A percentile compares a stretch with the other conserved stretches of the same genome.
Conservation (phyloP, 2,113 vertebrate species). For the Peromyscus maniculatus region DNA sequence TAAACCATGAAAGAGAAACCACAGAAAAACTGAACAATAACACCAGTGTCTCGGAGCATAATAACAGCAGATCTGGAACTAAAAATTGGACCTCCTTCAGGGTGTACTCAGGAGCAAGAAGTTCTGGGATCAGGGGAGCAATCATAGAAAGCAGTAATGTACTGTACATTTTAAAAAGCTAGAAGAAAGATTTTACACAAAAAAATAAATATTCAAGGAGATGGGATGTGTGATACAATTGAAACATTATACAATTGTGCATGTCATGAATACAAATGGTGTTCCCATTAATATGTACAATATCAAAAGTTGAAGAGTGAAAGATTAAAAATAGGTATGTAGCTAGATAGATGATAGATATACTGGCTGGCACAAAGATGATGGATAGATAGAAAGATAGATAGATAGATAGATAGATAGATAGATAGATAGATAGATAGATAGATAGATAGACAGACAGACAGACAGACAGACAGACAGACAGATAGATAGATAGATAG, state of each 20-base stretch:
- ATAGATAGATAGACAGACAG: not conserved
- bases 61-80: not conserved
- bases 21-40: slow-evolving; percentile 12
- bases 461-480: not conserved
- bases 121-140: not conserved
- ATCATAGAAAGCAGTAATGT: not conserved
- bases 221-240: not conserved
- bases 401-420: not conserved
- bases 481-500: not conserved
- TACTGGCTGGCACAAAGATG: not conserved
- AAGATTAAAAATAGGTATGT: not conserved
- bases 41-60: not conserved
- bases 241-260: not conserved
- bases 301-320: not conserved
- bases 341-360: not conserved
- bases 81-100: not conserved
- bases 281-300: not conserved
- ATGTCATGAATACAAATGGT: not conserved
- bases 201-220: not conserved
- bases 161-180: not conserved
- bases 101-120: not conserved
- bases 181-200: not conserved
- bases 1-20: not conserved
- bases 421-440: not conserved
- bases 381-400: not conserved